Conservation (phyloP, 2,888 invertebrate genomes). For the Pseudeuparius sepicola region DNA sequence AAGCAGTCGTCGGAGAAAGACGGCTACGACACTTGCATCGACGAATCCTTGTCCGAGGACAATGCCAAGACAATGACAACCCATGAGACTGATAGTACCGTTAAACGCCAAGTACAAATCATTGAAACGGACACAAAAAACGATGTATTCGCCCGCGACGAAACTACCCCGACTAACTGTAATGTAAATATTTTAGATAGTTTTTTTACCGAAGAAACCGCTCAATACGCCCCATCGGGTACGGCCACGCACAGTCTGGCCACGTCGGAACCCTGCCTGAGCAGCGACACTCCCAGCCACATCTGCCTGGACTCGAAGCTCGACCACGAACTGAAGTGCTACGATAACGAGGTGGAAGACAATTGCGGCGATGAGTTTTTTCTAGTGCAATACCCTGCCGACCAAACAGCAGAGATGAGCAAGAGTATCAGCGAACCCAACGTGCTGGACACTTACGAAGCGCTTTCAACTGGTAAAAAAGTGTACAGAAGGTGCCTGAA, state of each 20-base stretch:
- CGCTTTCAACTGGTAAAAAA: conserved; percentile 19
- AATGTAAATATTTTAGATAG: conserved; percentile 25
- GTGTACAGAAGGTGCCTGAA: conserved; percentile 36
- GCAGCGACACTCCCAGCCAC: conserved; percentile 23
- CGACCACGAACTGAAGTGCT: conserved; percentile 30
- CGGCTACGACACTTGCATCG: conserved; percentile 53
- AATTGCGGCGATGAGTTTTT: conserved; percentile 36
- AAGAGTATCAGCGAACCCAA: conserved; percentile 35
- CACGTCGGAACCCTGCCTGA: conserved; percentile 28
- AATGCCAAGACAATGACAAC: conserved; percentile 17
- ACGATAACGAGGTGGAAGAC: conserved; percentile 29
- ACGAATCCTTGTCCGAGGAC: conserved; percentile 46
- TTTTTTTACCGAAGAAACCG: conserved; percentile 20
- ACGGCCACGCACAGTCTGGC: too few species aligned
- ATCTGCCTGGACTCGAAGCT: conserved; percentile 31
- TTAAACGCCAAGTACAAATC: conserved; percentile 20
- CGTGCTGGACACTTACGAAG: conserved; percentile 28
- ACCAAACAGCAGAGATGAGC: conserved; percentile 22
- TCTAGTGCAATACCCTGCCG: conserved; percentile 34
- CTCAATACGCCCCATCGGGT: conserved; percentile 9
- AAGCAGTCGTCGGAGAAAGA: conserved; percentile 32
- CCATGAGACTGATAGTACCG: conserved; percentile 14
- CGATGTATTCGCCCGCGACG: conserved; percentile 21
- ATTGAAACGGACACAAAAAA: conserved; percentile 16
- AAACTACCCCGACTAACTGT: conserved; percentile 33